phyloP scores from a whole-genome alignment of 2,888 invertebrate genomes.

The Eilema depressum region DNA sequence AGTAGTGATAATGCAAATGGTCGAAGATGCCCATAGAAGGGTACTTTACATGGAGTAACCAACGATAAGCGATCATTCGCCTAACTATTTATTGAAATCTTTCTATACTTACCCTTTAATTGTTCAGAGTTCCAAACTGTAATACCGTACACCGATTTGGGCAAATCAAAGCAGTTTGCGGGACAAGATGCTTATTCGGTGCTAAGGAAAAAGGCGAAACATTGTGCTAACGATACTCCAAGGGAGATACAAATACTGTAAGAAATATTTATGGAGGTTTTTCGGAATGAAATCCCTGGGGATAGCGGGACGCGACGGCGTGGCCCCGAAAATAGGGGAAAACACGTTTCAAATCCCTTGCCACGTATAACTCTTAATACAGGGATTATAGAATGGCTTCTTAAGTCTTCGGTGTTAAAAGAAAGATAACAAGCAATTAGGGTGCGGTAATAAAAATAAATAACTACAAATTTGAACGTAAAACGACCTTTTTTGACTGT shows the following conservation, averaged over 20 bases:
- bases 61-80: too few relatives aligned
- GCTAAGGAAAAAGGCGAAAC: slow-evolving; percentile 73
- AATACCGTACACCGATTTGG: background rate
- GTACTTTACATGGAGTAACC: too few relatives aligned
- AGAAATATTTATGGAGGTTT: slow-evolving; percentile 87
- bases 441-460: slow-evolving; percentile 63
- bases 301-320: slow-evolving; percentile 72
- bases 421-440: slow-evolving; percentile 84
- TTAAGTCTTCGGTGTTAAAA: slow-evolving; percentile 81
- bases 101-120: background rate
- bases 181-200: slow-evolving; percentile 73
- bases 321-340: slow-evolving; percentile 79
- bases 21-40: too few relatives aligned
- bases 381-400: slow-evolving; percentile 83
- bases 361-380: slow-evolving; percentile 85
- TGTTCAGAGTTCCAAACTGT: background rate
- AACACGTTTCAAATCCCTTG: slow-evolving; percentile 82
- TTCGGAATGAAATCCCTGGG: slow-evolving; percentile 82
- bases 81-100: too few relatives aligned
- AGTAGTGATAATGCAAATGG: too few relatives aligned
- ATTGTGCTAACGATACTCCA: slow-evolving; percentile 84
- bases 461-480: slow-evolving; percentile 55
- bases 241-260: slow-evolving; percentile 86
- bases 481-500: slow-evolving; percentile 34
- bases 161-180: slow-evolving; percentile 37